Evolutionary conservation across 1,140 invertebrate genomes (phyloP).

Genomic region (Glomeris maerens): DNA sequence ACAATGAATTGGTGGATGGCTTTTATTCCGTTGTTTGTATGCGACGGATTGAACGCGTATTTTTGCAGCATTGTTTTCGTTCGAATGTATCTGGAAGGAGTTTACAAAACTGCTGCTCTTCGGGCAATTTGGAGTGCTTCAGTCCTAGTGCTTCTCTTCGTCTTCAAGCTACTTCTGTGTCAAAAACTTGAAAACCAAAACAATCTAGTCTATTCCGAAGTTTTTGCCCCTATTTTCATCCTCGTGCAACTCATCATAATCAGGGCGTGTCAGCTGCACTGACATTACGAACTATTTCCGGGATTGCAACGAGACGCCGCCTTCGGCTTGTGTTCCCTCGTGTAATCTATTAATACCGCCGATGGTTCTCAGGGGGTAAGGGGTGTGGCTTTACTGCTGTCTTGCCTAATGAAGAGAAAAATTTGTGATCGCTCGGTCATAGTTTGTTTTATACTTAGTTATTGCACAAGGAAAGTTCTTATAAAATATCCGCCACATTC

Average conservation of each 20-base stretch:
- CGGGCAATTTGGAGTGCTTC: conserved; percentile 72
- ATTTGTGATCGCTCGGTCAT: no score
- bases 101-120: conserved; percentile 57
- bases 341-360: no score
- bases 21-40: conserved; percentile 77
- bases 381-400: no score
- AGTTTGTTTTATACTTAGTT: no score
- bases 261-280: conserved; percentile 75
- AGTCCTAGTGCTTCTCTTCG: conserved; percentile 67
- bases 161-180: conserved; percentile 84
- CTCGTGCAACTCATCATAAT: conserved; percentile 76
- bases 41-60: conserved; percentile 81
- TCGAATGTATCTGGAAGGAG: conserved; percentile 67
- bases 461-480: no score
- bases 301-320: no score
- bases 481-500: no score
- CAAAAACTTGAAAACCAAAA: conserved; percentile 67
- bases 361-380: no score
- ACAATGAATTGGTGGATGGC: conserved; percentile 51
- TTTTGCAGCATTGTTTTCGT: conserved; percentile 89
- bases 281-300: no score
- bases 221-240: conserved; percentile 81
- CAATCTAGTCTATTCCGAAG: conserved; percentile 73
- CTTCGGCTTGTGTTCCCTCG: no score
- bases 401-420: no score